phyloP scores from a whole-genome alignment of 2,888 invertebrate species.

The Leptarthrus brevirostris region DNA sequence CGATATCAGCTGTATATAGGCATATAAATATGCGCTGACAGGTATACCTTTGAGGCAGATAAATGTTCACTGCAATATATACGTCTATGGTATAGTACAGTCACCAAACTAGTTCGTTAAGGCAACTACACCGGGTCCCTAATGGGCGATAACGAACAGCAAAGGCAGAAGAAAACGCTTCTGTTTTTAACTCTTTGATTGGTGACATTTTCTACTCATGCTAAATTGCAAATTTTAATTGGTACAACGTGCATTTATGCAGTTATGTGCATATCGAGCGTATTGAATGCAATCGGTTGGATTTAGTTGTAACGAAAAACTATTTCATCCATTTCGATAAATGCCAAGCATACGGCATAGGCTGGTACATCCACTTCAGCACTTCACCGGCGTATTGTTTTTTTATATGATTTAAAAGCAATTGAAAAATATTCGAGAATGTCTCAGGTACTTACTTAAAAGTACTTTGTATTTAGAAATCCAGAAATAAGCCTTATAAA shows the following conservation, averaged over 20 bases:
- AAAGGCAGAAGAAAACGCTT: conserved; percentile 44
- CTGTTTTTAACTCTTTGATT: conserved; percentile 40
- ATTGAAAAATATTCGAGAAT: no score
- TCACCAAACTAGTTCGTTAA: conserved; percentile 65
- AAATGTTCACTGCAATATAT: conserved; percentile 53
- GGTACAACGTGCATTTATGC: conserved; percentile 4
- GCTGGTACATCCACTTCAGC: no score
- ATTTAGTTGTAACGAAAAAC: background rate
- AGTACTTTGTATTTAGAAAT: no score
- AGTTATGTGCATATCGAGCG: background rate
- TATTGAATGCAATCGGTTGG: background rate
- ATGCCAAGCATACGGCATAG: no score
- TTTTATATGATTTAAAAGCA: no score
- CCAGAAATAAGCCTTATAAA: no score
- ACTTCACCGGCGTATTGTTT: no score
- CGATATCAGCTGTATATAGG: conserved; percentile 28
- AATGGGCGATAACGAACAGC: conserved; percentile 50
- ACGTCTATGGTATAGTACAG: conserved; percentile 47
- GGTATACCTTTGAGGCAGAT: conserved; percentile 56
- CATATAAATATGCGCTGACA: conserved; percentile 55
- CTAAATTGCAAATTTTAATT: conserved; percentile 42
- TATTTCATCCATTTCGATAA: no score
- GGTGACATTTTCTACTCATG: conserved; percentile 40
- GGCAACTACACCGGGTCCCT: conserved; percentile 55
- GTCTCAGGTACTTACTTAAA: no score